These are phyloP conservation scores for Falco cherrug DNA, from an alignment of 2,797 vertebrate species.

Conservation along the genomic window DNA sequence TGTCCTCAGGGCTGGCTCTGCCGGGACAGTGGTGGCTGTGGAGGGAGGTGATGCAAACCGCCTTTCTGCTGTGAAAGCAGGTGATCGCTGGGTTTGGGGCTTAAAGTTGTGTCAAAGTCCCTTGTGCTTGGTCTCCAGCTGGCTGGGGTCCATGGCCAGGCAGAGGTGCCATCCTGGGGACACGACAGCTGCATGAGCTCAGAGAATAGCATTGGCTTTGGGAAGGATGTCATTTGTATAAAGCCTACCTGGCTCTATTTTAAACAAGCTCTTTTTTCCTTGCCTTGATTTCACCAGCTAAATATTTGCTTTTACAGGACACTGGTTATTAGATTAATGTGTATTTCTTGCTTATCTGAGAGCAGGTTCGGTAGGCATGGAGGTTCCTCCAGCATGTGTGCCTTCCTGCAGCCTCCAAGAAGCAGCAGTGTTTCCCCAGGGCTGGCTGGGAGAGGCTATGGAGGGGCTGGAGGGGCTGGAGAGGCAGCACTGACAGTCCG, in stretches of 20 bases:
- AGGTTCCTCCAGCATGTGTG: background rate
- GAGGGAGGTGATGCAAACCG: no score
- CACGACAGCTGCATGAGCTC: rapidly evolving
- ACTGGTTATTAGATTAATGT: background rate
- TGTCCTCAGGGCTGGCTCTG: background rate
- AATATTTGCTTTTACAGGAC: slow-evolving; percentile 17
- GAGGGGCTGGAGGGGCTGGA: background rate
- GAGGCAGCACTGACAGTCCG: background rate
- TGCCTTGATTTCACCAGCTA: background rate
- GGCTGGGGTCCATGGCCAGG: background rate
- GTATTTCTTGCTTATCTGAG: background rate
- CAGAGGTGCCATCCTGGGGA: background rate
- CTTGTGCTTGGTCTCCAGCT: rapidly evolving
- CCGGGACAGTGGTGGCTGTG: rapidly evolving
- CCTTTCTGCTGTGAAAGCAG: background rate
- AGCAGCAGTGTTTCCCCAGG: background rate
- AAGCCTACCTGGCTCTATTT: background rate
- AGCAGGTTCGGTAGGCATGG: background rate
- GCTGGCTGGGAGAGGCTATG: background rate
- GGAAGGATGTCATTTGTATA: background rate
- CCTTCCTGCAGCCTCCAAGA: rapidly evolving
- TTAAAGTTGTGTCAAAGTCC: background rate
- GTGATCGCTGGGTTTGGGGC: no score
- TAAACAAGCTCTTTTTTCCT: background rate
- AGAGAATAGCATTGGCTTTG: background rate